These are phyloP conservation scores for Mixornis gularis DNA, from an alignment of 2,113 vertebrate species.

Conservation along the genomic window DNA sequence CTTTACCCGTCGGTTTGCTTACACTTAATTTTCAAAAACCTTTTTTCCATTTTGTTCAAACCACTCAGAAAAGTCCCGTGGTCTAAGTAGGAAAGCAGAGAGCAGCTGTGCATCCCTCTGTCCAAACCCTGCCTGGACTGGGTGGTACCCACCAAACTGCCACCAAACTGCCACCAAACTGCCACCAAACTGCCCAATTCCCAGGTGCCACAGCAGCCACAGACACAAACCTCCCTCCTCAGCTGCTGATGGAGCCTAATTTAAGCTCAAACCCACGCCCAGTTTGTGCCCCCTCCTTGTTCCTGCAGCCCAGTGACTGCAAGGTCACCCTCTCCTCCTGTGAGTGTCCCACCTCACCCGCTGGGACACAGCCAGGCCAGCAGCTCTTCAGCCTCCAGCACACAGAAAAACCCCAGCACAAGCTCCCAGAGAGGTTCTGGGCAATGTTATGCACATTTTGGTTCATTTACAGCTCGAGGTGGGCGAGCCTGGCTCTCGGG, in stretches of 20 bases:
- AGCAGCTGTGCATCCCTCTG: not conserved
- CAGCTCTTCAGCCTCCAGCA: not conserved
- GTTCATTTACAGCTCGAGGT: not conserved
- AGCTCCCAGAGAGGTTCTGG: not conserved
- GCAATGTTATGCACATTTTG: not conserved
- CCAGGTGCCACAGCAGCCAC: rapidly evolving
- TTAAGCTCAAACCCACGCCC: rapidly evolving
- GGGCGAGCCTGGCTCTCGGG: too few species aligned
- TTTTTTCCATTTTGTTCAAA: not conserved
- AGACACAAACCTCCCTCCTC: not conserved
- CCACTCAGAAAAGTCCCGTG: not conserved
- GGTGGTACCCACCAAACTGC: not conserved
- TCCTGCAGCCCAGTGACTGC: not conserved
- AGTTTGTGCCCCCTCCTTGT: not conserved
- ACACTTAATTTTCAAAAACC: not conserved
- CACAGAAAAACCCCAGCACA: not conserved
- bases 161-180: not conserved
- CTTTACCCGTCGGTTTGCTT: not conserved
- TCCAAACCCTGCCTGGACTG: not conserved
- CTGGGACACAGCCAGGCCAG: not conserved
- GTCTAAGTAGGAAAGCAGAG: not conserved
- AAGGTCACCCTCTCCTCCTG: not conserved
- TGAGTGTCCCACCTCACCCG: not conserved
- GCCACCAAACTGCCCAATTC: not conserved
- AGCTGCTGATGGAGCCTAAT: not conserved